Base-by-base conservation (phyloP, 2,888 invertebrate species). In the Hirtodrosophila confusa region DNA sequence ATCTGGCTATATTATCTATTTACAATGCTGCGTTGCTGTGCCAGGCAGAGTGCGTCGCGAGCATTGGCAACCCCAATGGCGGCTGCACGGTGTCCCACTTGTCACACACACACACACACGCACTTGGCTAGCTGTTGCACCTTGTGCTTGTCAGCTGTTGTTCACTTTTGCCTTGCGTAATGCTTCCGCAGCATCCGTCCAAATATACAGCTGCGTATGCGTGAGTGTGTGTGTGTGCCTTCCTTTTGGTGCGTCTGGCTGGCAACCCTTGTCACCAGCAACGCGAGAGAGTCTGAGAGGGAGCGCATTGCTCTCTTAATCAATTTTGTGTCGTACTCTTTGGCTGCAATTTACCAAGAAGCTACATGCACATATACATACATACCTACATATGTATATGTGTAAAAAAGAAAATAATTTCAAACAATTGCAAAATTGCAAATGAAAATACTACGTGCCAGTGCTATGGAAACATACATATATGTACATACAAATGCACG, bases 351-450 rank as follows among this genome's bases (percentile, higher is more conserved):
- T 75, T 64, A 75, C 47, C 39, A 76, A 60, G 65, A 65, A 63
- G 23, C 41, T 64, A 48, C 61, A 48, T 27, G 12, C 24, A 27
- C 27, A 27, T 27, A n/a, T 8, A 11, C 11, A 24, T 40, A 17
- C 40, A 12, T 37, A 4, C 27, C 7, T 31, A 10, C 40, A 9
- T 45, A 10, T 33, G n/a, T 45, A n/a, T 39, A 39, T 56, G 37
- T 36, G 41, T 51, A 54, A 64, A 60, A 73, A 73, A 65, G 75
- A 75, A 69, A 74, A 78, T 74, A 57, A 74, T 74, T 78, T 78
- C 65, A 74, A 75, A 65, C 75, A 75, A 78, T 75, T 75, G 78
- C 75, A 74, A 75, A 75, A 75, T 75, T 75, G 78, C 75, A 78
- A 78, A 74, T 78, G 78, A 60, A 75, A 78, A 75, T 65, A 65